phyloP scores from a whole-genome alignment of 2,113 vertebrate species.

The Campylorhamphus procurvoides region DNA sequence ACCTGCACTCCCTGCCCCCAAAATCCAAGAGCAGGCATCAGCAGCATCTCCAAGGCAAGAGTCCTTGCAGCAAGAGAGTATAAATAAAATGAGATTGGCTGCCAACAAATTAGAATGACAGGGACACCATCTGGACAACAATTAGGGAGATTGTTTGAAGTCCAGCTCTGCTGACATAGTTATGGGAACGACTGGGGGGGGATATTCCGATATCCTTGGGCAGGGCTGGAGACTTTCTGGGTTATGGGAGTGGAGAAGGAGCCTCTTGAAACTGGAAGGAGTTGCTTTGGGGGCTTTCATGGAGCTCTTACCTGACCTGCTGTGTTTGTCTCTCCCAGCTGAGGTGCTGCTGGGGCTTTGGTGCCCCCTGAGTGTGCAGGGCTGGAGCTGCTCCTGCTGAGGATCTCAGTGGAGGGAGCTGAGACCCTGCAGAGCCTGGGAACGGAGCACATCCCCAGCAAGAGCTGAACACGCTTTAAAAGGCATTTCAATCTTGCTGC shows the following conservation, averaged over 20 bases:
- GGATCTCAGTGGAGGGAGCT: not conserved
- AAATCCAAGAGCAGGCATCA: not conserved
- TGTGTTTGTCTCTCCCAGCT: not conserved
- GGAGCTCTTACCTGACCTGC: not conserved
- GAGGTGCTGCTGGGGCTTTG: not conserved
- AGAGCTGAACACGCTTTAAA: conserved; percentile 2
- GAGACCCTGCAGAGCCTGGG: accelerated
- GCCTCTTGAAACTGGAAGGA: not conserved
- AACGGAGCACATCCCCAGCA: not conserved
- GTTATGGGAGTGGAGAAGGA: not conserved
- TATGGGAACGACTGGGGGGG: not conserved
- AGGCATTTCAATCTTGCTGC: not conserved
- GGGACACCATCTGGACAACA: conserved; percentile 41
- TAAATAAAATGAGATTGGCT: conserved; percentile 3
- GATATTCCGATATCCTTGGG: not conserved
- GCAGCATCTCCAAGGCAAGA: not conserved
- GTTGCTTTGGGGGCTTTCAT: not conserved
- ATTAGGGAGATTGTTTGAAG: conserved; percentile 18
- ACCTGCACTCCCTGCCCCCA: not conserved
- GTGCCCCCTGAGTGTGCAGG: not conserved
- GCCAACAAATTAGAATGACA: conserved; percentile 14
- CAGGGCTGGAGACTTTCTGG: not conserved
- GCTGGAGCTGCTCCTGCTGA: not conserved
- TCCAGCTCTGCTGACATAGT: not conserved
- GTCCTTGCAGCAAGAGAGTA: not conserved